phyloP scores from a whole-genome alignment of 2,797 vertebrate species.

The Pantherophis vulpinus region DNA sequence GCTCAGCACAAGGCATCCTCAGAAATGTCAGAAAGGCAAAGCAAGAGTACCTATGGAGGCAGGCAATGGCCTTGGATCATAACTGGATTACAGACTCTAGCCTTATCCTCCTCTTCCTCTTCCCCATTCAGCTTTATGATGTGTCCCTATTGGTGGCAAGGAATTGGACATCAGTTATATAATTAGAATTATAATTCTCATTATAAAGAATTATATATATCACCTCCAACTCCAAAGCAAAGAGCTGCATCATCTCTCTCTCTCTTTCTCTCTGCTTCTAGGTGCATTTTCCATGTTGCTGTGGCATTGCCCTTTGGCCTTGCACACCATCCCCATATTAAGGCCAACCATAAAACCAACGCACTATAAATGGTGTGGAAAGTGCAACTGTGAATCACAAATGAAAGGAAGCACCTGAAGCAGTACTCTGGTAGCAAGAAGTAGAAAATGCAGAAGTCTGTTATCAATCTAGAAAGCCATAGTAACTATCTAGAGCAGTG shows the following conservation, averaged over 20 bases:
- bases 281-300: neutral
- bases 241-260: neutral
- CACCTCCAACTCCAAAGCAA: neutral
- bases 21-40: neutral
- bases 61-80: neutral
- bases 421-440: neutral
- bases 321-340: neutral
- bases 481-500: neutral
- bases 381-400: neutral
- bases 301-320: neutral
- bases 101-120: neutral
- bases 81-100: neutral
- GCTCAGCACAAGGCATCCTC: neutral
- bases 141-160: neutral
- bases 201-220: neutral
- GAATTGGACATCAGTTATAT: neutral
- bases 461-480: neutral
- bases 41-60: neutral
- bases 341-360: neutral
- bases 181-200: neutral
- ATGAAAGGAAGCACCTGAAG: neutral
- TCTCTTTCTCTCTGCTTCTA: neutral
- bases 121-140: neutral
- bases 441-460: neutral
- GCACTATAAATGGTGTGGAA: neutral